Percentiles rank a stretch among this genome's conserved stretches.
phyloP scores from a whole-genome alignment of 2,888 invertebrate species.

The Drosophila limbata region DNA sequence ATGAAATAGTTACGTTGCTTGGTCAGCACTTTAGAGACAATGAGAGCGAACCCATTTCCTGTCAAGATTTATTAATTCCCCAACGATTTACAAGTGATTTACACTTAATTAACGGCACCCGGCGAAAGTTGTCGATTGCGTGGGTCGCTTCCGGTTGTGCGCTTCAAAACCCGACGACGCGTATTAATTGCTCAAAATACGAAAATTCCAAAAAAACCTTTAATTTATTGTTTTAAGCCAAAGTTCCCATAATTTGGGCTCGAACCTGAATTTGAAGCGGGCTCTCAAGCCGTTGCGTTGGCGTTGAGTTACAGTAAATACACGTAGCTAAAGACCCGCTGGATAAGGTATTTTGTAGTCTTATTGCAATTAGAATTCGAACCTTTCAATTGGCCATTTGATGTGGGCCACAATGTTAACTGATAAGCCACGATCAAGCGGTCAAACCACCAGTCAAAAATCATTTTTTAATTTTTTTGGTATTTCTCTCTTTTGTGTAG shows the following conservation, averaged over 20 bases:
- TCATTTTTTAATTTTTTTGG: slow-evolving; percentile 1
- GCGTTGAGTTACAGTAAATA: slow-evolving; percentile 58
- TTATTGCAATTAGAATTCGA: slow-evolving; percentile 63
- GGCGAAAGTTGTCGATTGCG: slow-evolving; percentile 57
- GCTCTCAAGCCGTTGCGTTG: slow-evolving; percentile 30
- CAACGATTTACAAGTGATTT: slow-evolving; percentile 76
- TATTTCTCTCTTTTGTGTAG: slow-evolving; percentile 41
- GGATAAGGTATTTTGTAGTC: slow-evolving; percentile 43
- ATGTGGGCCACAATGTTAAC: slow-evolving; percentile 55
- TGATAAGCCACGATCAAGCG: slow-evolving; percentile 41
- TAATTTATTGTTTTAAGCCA: slow-evolving; percentile 73
- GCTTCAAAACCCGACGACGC: slow-evolving; percentile 45
- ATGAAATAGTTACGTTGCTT: neutral
- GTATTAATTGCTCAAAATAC: slow-evolving; percentile 69
- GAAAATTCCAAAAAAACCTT: slow-evolving; percentile 40
- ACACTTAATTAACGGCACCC: slow-evolving; percentile 80
- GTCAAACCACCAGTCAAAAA: slow-evolving; percentile 12
- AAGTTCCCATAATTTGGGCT: slow-evolving; percentile 9
- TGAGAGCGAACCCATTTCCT: slow-evolving; percentile 26
- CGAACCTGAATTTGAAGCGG: slow-evolving; percentile 20
- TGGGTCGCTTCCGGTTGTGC: slow-evolving; percentile 57
- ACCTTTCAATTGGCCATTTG: slow-evolving; percentile 52
- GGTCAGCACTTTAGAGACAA: neutral
- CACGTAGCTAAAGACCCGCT: slow-evolving; percentile 38
- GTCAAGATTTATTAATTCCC: slow-evolving; percentile 72